phyloP scores from a whole-genome alignment of 2,113 vertebrate species.

The Pampusana beccarii region DNA sequence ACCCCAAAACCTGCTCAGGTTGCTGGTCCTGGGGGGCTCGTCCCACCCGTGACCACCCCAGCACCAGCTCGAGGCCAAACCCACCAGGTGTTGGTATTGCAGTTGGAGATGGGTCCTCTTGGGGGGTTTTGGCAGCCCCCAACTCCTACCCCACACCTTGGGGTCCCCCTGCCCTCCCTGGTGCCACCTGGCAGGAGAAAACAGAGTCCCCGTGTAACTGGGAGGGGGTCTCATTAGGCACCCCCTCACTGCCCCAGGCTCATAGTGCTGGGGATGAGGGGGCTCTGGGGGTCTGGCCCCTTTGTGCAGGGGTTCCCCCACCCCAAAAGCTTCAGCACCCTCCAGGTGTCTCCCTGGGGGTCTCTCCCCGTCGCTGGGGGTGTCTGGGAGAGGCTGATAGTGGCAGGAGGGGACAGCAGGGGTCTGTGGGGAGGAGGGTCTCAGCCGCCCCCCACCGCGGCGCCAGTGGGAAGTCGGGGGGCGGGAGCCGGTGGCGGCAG shows the following conservation, averaged over 20 bases:
- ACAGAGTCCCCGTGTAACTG: fast-evolving
- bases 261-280: fast-evolving
- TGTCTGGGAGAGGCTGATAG: fast-evolving
- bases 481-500: conserved; percentile 25
- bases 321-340: not conserved
- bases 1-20: not conserved
- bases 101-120: fast-evolving
- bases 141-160: not conserved
- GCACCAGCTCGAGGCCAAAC: fast-evolving
- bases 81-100: fast-evolving
- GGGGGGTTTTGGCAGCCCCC: not conserved
- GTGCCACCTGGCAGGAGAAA: not conserved
- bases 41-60: fast-evolving
- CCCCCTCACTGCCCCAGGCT: too few species aligned
- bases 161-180: not conserved
- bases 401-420: fast-evolving
- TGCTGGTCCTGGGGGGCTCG: fast-evolving
- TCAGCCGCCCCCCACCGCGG: fast-evolving
- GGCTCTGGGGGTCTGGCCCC: fast-evolving
- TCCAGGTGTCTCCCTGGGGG: fast-evolving
- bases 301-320: not conserved
- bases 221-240: not conserved
- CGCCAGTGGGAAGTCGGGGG: not conserved
- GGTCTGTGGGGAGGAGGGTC: fast-evolving
- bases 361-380: not conserved